phyloP scores from a whole-genome alignment of 2,113 vertebrate genomes.

The Podilymbus podiceps region DNA sequence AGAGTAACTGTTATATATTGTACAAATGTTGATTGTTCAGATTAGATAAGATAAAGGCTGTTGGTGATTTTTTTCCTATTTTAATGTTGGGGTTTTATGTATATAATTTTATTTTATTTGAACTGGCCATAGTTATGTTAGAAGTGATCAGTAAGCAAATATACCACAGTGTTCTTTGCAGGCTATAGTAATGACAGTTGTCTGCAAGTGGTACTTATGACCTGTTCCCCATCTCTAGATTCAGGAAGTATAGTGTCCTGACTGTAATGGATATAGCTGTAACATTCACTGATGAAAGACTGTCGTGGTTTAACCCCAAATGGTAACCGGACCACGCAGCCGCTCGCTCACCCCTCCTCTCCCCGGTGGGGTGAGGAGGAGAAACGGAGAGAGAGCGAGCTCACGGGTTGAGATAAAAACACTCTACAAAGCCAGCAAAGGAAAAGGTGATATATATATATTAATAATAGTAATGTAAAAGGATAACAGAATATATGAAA shows the following conservation, averaged over 20 bases:
- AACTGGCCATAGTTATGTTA: neutral
- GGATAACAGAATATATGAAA: too few species aligned
- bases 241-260: neutral
- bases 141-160: neutral
- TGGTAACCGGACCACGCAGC: too few species aligned
- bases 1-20: accelerated
- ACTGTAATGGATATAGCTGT: neutral
- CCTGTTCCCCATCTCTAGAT: neutral
- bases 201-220: neutral
- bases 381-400: too few species aligned
- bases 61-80: neutral
- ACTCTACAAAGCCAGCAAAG: too few species aligned
- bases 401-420: too few species aligned
- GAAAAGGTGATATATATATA: too few species aligned
- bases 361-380: too few species aligned
- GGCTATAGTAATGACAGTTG: neutral
- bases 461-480: too few species aligned
- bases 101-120: neutral
- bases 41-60: neutral
- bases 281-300: neutral
- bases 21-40: neutral
- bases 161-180: neutral
- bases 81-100: neutral
- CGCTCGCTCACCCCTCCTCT: too few species aligned
- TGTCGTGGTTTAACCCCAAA: too few species aligned